Percentiles rank a stretch among this genome's conserved stretches.
Conservation (phyloP, 1,140 invertebrate genomes). For the Venturia canescens region DNA sequence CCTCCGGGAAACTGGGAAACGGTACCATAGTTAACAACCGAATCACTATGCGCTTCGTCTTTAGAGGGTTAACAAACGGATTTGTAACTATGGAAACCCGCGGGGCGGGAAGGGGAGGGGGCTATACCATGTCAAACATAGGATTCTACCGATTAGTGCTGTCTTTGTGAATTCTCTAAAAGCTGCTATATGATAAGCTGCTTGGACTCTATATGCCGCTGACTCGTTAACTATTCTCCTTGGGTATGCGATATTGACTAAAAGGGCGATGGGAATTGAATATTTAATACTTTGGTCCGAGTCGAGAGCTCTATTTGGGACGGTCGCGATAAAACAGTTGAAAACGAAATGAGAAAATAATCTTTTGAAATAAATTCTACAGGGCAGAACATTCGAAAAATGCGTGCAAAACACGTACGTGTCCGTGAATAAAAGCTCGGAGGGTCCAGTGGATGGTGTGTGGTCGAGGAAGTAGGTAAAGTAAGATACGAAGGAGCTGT, state of each 20-base stretch:
- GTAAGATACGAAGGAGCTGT: conserved; percentile 36
- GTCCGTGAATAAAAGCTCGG: not conserved
- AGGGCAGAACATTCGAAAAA: not conserved
- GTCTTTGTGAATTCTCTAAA: not conserved
- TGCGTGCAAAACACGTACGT: not conserved
- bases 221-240: too few relatives aligned
- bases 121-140: not conserved
- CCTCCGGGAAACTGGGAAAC: too few relatives aligned
- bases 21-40: not conserved
- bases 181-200: too few relatives aligned
- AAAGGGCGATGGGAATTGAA: too few relatives aligned
- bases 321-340: too few relatives aligned
- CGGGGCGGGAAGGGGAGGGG: too few relatives aligned
- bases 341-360: too few relatives aligned
- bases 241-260: too few relatives aligned
- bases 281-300: too few relatives aligned
- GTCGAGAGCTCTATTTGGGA: too few relatives aligned
- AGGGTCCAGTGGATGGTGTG: not conserved
- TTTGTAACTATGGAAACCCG: not conserved
- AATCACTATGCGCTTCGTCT: not conserved
- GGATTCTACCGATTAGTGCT: not conserved
- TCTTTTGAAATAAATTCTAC: too few relatives aligned
- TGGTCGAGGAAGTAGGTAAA: conserved; percentile 14
- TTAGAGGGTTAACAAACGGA: not conserved
- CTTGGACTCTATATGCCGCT: too few relatives aligned